A percentile compares a stretch with the other conserved stretches of the same genome.
phyloP scores from a whole-genome alignment of 2,113 vertebrate genomes.

The Stegastes partitus region DNA sequence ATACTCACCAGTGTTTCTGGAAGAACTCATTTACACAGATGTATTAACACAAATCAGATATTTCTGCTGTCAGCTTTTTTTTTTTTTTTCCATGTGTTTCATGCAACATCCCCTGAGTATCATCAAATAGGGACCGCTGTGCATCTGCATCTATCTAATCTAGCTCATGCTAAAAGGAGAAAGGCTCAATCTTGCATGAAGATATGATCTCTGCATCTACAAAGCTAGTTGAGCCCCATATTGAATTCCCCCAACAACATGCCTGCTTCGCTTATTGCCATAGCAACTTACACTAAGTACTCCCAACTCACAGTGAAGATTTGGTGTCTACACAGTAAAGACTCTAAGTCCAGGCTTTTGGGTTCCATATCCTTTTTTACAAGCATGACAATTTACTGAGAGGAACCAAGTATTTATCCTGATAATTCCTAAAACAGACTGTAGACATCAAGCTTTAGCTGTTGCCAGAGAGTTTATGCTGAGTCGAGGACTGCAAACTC shows the following conservation, averaged over 20 bases:
- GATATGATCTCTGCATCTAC: slow-evolving; percentile 60
- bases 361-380: slow-evolving; percentile 33
- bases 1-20: slow-evolving; percentile 2
- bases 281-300: slow-evolving; percentile 61
- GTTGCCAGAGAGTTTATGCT: neutral
- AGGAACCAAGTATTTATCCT: slow-evolving; percentile 8
- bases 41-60: slow-evolving; percentile 41
- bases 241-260: slow-evolving; percentile 49
- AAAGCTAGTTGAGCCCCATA: slow-evolving; percentile 37
- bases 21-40: slow-evolving; percentile 34
- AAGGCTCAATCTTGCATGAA: slow-evolving; percentile 52
- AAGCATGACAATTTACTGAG: slow-evolving; percentile 28
- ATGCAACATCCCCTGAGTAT: slow-evolving; percentile 34
- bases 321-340: slow-evolving; percentile 39
- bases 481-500: slow-evolving; percentile 5
- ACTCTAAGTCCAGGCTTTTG: slow-evolving; percentile 27
- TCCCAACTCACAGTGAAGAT: slow-evolving; percentile 50
- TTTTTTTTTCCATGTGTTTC: slow-evolving; percentile 27
- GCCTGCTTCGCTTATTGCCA: slow-evolving; percentile 56
- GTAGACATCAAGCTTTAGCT: slow-evolving; percentile 1
- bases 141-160: slow-evolving; percentile 37
- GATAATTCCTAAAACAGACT: slow-evolving; percentile 17
- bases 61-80: slow-evolving; percentile 43
- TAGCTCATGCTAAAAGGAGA: slow-evolving; percentile 45
- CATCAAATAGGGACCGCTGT: slow-evolving; percentile 17